Base-by-base conservation (phyloP, 1,140 invertebrate species). In the Drosophila nebulosa region DNA sequence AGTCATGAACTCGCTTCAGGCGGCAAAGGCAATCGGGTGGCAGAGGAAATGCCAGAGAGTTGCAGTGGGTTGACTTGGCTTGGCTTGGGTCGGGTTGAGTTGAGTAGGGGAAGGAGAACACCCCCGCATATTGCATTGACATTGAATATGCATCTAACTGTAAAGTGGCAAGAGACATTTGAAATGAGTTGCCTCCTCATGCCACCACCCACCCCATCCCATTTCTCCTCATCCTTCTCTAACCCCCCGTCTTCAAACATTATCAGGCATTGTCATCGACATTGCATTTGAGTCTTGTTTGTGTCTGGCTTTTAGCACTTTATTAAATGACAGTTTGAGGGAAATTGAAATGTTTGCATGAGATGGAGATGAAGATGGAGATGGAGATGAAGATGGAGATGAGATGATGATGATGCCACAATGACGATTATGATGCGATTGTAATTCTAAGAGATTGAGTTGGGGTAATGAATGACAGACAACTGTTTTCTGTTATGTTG, bases 131-230 rank as follows among this genome's bases (percentile, higher is more conserved):
- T 57, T 74, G 71, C 70, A 74, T 53, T 74, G 72, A 68, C 72
- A 74, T 74, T 74, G 72, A 75, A 74, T 74, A 32, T 74, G 71
- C 70, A 74, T 65, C 52, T 36, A 69, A 56, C 66, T 52, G 68
- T 39, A 56, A 71, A 74, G 71, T 74, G 70, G 46, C 71, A 74
- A 66, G 61, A 74, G 69, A 73, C 61, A 55, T 73, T 55, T 55
- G 22, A 46, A 55, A 74, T 74, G 51, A 27, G 51, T 72, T 57
- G 32, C 14, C 39, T 42, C 14, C 39, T 42, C 39, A 42, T 18
- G 39, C 39, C 39, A 18, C 39, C 39, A 16, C 16, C 39, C 16
- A 42, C 16, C 14, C 18, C 35, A 27, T 18, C 6, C n/a, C 53
- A 46, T 6, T n/a, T n/a, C 6, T 30, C 56, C 9, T 4, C 7